Percentiles rank a stretch among this genome's conserved stretches.
These are phyloP conservation scores for Hermaeophaga mercurialis DNA, from an alignment of 2,888 invertebrate species.

Conservation along the genomic window DNA sequence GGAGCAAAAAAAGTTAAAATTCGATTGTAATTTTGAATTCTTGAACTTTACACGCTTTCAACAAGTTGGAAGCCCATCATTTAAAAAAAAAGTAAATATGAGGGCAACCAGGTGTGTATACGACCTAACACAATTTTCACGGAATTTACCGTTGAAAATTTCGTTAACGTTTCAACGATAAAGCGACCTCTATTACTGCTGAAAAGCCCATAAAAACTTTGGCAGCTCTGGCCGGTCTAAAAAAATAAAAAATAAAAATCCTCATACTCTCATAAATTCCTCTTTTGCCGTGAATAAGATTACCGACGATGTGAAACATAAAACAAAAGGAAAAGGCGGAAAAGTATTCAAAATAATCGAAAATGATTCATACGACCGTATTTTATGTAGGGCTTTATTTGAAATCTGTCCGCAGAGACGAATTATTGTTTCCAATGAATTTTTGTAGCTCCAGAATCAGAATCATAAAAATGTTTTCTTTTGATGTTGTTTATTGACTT, in stretches of 20 bases:
- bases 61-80: too few relatives aligned
- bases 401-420: constrained; percentile 26
- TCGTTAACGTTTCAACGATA: constrained; percentile 14
- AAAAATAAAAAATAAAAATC: constrained; percentile 29
- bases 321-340: constrained; percentile 34
- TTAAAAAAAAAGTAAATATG: too few relatives aligned
- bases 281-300: constrained; percentile 34
- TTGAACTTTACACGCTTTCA: too few relatives aligned
- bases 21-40: too few relatives aligned
- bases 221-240: constrained; percentile 4
- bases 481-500: constrained; percentile 13
- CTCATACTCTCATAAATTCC: constrained; percentile 36
- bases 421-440: constrained; percentile 26
- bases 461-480: constrained; percentile 14
- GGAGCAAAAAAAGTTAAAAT: too few relatives aligned
- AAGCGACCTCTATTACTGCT: constrained; percentile 9
- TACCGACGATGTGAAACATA: constrained; percentile 34
- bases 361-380: constrained; percentile 35
- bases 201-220: constrained; percentile 16
- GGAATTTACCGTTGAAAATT: constrained; percentile 1
- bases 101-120: not conserved
- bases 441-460: constrained; percentile 14
- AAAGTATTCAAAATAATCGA: constrained; percentile 35
- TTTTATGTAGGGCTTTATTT: constrained; percentile 34
- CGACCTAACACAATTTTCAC: not conserved